Conservation (phyloP, 2,797 vertebrate genomes). For the Bufotes viridis region DNA sequence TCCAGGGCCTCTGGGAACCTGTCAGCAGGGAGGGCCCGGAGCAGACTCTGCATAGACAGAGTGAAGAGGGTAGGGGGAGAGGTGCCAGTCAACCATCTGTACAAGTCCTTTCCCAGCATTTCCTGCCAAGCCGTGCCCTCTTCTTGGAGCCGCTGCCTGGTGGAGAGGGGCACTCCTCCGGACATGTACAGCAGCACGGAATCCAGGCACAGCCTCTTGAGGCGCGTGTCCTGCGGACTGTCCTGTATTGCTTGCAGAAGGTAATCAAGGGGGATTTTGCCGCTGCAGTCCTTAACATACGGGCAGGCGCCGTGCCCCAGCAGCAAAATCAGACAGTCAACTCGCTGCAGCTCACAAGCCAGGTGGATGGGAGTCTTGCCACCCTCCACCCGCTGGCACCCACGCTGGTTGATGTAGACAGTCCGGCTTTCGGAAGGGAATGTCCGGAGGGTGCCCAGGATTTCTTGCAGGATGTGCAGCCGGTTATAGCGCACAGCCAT, state of each 20-base stretch:
- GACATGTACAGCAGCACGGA: slow-evolving; percentile 87
- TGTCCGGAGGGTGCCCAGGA: slow-evolving; percentile 77
- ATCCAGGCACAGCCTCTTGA: slow-evolving; percentile 78
- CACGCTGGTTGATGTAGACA: slow-evolving; percentile 78
- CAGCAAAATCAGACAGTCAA: slow-evolving; percentile 86
- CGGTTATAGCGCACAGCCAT: slow-evolving; percentile 91
- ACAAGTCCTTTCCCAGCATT: slow-evolving; percentile 81
- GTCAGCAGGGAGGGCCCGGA: slow-evolving; percentile 78
- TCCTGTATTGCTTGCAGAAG: slow-evolving; percentile 79
- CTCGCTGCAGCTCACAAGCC: slow-evolving; percentile 84
- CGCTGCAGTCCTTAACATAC: slow-evolving; percentile 70
- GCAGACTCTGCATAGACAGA: slow-evolving; percentile 85
- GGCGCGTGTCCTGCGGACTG: slow-evolving; percentile 65
- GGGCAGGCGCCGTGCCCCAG: slow-evolving; percentile 84
- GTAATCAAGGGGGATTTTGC: slow-evolving; percentile 80
- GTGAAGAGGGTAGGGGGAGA: slow-evolving; percentile 84
- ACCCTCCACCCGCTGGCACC: slow-evolving; percentile 82
- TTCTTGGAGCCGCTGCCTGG: slow-evolving; percentile 74
- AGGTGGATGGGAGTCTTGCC: slow-evolving; percentile 85
- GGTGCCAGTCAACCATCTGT: slow-evolving; percentile 82
- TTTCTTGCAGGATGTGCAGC: slow-evolving; percentile 78
- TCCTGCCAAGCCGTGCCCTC: slow-evolving; percentile 79
- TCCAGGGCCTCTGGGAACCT: slow-evolving; percentile 82
- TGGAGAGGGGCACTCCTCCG: slow-evolving; percentile 64
- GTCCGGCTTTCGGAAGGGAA: slow-evolving; percentile 66